Evolutionary conservation across 2,113 vertebrate species (phyloP).

Genomic region (Oncorhynchus mykiss): DNA sequence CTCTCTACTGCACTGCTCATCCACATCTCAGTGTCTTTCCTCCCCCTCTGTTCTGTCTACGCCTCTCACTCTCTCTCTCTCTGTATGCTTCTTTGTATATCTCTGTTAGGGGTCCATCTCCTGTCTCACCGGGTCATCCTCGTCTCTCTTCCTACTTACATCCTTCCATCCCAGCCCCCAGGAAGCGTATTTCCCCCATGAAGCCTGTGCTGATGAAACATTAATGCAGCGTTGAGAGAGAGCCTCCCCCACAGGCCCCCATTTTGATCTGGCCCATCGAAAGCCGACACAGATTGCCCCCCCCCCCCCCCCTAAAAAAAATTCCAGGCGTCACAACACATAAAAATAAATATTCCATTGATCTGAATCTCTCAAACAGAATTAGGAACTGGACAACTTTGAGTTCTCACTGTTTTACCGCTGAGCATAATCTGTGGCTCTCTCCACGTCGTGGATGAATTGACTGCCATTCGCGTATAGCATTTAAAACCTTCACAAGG

Average conservation of each 20-base stretch:
- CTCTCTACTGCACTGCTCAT: not conserved
- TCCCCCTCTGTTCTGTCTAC: not conserved
- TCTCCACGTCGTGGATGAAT: not conserved
- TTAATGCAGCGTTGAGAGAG: constrained; percentile 38
- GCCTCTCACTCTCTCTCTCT: not conserved
- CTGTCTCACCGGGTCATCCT: not conserved
- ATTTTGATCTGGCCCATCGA: not conserved
- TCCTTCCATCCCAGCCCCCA: constrained; percentile 20
- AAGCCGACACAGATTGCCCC: not conserved
- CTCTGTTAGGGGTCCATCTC: not conserved
- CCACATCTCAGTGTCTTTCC: not conserved
- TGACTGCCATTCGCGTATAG: not conserved
- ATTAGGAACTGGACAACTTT: constrained; percentile 3
- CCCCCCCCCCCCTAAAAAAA: not conserved
- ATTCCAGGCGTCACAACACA: not conserved
- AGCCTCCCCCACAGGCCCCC: not conserved
- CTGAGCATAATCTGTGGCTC: not conserved
- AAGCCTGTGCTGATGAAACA: constrained; percentile 51
- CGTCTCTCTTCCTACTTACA: constrained; percentile 24
- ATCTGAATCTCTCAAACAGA: constrained; percentile 8
- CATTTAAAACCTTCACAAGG: too few species aligned
- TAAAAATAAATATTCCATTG: constrained; percentile 9
- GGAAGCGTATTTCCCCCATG: constrained; percentile 9
- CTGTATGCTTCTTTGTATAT: not conserved
- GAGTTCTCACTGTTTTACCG: not conserved